phyloP scores from a whole-genome alignment of 2,797 vertebrate genomes.

The Tenualosa ilisha region DNA sequence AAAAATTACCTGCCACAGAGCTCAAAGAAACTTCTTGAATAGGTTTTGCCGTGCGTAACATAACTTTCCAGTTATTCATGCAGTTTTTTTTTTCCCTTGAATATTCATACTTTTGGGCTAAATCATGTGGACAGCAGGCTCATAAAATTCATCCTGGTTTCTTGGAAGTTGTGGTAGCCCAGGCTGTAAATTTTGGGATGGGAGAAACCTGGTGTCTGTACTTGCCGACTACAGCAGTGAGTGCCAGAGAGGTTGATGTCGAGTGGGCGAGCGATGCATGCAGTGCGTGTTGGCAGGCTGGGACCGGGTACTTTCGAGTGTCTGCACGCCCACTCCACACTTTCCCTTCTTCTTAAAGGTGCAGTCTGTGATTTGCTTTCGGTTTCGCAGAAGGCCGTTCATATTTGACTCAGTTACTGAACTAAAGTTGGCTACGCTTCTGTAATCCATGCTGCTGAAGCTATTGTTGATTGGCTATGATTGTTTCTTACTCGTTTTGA shows the following conservation, averaged over 20 bases:
- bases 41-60: constrained; percentile 2
- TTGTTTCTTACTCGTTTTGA: too few relatives aligned
- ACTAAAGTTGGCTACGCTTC: too few relatives aligned
- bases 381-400: too few relatives aligned
- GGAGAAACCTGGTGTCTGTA: constrained; percentile 22
- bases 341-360: not conserved
- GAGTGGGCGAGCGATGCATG: constrained; percentile 20
- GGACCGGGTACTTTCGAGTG: not conserved
- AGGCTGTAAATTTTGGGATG: not conserved
- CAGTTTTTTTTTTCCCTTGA: not conserved
- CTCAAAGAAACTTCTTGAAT: constrained; percentile 5
- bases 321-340: constrained; percentile 9
- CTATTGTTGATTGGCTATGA: too few relatives aligned
- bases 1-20: constrained; percentile 15
- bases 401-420: too few relatives aligned
- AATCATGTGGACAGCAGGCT: constrained; percentile 23
- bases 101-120: constrained; percentile 24
- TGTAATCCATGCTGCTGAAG: too few relatives aligned
- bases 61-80: not conserved
- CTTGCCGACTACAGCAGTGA: not conserved
- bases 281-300: not conserved
- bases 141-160: constrained; percentile 20
- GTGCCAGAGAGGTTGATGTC: not conserved
- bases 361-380: too few relatives aligned
- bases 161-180: constrained; percentile 23